Percentiles rank a stretch among this genome's conserved stretches.
phyloP scores from a whole-genome alignment of 2,113 vertebrate genomes.

The Eonycteris spelaea region DNA sequence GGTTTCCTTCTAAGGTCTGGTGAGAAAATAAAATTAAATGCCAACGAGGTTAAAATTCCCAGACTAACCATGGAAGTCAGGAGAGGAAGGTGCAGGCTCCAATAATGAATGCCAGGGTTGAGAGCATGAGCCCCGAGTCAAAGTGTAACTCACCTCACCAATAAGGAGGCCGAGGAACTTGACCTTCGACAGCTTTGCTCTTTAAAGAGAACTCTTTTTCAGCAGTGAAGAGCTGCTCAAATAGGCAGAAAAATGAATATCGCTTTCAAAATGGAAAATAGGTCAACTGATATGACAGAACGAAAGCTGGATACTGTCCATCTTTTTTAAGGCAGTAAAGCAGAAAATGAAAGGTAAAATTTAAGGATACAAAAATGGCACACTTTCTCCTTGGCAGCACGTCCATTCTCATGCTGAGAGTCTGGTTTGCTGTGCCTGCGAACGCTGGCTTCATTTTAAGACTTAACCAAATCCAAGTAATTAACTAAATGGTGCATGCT shows the following conservation, averaged over 20 bases:
- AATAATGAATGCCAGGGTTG: neutral
- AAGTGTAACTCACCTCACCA: neutral
- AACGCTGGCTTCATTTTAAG: neutral
- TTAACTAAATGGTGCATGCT: neutral
- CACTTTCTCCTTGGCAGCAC: neutral
- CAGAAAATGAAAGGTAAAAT: conserved; percentile 25
- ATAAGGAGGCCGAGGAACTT: neutral
- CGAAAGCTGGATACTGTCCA: neutral
- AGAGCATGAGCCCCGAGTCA: neutral
- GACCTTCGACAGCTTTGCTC: neutral
- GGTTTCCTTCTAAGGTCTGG: neutral
- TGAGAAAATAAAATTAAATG: conserved; percentile 11
- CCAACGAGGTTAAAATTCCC: neutral
- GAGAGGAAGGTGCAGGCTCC: neutral
- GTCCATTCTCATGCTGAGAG: neutral
- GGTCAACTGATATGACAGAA: neutral
- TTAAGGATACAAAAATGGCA: neutral
- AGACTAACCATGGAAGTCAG: neutral
- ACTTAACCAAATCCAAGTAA: neutral
- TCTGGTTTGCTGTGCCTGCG: neutral
- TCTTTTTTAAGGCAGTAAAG: neutral
- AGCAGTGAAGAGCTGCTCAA: neutral
- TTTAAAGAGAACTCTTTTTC: conserved; percentile 9
- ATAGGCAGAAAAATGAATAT: conserved; percentile 16
- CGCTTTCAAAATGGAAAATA: conserved; percentile 47